phyloP scores from a whole-genome alignment of 2,888 invertebrate species.

The Meteorus colon region DNA sequence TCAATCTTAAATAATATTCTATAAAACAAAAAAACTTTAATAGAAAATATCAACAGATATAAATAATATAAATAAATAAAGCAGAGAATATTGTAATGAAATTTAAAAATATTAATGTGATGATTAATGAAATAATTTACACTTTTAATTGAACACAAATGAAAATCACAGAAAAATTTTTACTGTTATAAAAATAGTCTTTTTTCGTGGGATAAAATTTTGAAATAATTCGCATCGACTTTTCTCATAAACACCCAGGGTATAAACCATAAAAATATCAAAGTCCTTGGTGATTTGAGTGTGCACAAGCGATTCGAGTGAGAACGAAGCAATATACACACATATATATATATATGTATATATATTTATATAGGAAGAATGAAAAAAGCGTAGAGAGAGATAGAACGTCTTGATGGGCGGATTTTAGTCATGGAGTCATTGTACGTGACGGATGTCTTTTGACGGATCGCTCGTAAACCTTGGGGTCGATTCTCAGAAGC shows the following conservation, averaged over 20 bases:
- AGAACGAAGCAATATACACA: background rate
- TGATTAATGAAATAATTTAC: too few relatives aligned
- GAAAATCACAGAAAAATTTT: too few relatives aligned
- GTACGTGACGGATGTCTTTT: conserved; percentile 69
- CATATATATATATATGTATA: background rate
- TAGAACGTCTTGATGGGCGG: conserved; percentile 56
- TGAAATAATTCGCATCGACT: background rate
- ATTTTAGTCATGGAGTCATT: conserved; percentile 61
- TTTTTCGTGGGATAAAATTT: background rate
- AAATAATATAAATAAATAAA: background rate
- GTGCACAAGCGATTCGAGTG: conserved; percentile 37
- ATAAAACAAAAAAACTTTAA: background rate
- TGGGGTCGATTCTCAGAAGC: conserved; percentile 60
- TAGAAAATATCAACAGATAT: background rate
- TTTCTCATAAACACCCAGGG: background rate
- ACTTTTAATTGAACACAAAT: too few relatives aligned
- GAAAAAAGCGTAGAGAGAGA: conserved; percentile 9
- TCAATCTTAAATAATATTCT: background rate
- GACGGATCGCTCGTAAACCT: conserved; percentile 70
- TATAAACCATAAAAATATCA: background rate
- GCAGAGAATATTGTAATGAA: too few relatives aligned
- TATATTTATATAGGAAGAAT: background rate
- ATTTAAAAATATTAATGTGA: too few relatives aligned
- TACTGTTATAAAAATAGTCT: background rate
- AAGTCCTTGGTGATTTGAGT: background rate